Percentiles rank a stretch among this genome's conserved stretches.
phyloP scores from a whole-genome alignment of 2,888 invertebrate species.

The Trypoxylon attenuatum region DNA sequence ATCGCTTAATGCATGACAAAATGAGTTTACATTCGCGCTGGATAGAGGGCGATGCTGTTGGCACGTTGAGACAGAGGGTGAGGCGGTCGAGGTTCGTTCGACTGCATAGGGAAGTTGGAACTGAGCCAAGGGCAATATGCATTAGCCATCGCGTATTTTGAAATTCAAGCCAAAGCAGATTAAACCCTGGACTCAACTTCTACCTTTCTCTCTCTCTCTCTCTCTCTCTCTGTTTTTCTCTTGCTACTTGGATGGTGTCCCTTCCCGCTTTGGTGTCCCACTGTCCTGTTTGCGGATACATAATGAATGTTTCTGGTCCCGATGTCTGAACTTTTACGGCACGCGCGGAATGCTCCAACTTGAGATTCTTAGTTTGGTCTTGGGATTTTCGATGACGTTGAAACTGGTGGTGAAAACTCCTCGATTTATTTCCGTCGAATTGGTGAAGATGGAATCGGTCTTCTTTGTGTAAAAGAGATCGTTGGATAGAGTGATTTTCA shows the following conservation, averaged over 20 bases:
- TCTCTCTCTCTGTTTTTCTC: not conserved
- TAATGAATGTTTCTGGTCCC: constrained; percentile 51
- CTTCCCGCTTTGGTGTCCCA: not conserved
- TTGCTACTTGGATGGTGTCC: not conserved
- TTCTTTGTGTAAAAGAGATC: no score
- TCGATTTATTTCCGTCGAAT: no score
- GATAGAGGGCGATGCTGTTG: constrained; percentile 10
- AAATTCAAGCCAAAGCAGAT: constrained; percentile 72
- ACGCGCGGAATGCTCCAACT: no score
- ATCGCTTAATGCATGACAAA: constrained; percentile 64
- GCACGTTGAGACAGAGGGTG: constrained; percentile 32
- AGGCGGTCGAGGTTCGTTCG: constrained; percentile 42
- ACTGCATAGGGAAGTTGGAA: constrained; percentile 66
- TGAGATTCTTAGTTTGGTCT: no score
- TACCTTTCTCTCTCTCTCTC: constrained; percentile 1
- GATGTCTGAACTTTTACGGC: constrained; percentile 38
- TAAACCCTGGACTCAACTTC: constrained; percentile 60
- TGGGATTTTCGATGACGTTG: no score
- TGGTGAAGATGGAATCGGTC: no score
- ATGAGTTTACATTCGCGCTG: constrained; percentile 66
- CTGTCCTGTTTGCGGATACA: constrained; percentile 49
- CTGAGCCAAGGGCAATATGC: constrained; percentile 70
- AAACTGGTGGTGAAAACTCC: no score
- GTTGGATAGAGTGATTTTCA: no score
- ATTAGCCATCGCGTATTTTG: constrained; percentile 70